Evolutionary conservation across 2,113 vertebrate species (phyloP), one percentile per base, ranked within the genome.

Genomic region (Semnornis frantzii): DNA sequence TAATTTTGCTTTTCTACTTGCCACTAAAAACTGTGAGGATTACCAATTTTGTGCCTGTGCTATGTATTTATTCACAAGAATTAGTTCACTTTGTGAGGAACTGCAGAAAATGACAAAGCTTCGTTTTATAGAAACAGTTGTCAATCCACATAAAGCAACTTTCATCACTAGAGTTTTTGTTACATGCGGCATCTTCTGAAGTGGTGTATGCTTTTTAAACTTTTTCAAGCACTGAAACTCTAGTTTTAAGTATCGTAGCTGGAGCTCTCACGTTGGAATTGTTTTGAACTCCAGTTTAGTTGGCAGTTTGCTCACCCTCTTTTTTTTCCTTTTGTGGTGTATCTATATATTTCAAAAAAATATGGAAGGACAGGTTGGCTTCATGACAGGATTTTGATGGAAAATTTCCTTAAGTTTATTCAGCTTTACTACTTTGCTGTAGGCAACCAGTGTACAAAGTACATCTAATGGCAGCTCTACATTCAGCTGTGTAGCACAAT

Each of bases 361-460:
- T 60, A 81, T 4, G 39, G 76, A 88, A 82, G 84, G 68, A 89
- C 64, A 64, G 48, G 60, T 77, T 95, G 95, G 87, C 93, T 92
- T 85, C 69, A 42, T 95, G 82, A 89, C 91, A 94, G 54, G n/a
- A 25, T 89, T 95, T 92, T 93, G 93, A 94, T 83, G 85, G 92
- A 95, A 93, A 96, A 89, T 96, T 94, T 95, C 89, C 85, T 85
- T 52, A 64, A 37, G 60, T 85, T 92, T 91, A 68, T 94, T 92
- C 94, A 72, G 58, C 85, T 82, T 95, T 80, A 48, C 72, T 37
- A 48, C 31, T 80, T 89, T 85, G 72, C 87, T 69, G 64, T 37
- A 80, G 60, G 33, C 78, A 87, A n/a, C 23, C 42, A n/a, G 37
- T 19, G 25, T 86, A 75, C 48, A 39, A 55, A 82, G 31, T 87